These are phyloP conservation scores for Drosophila bipectinata DNA, from an alignment of 1,140 invertebrate species.

Conservation along the genomic window DNA sequence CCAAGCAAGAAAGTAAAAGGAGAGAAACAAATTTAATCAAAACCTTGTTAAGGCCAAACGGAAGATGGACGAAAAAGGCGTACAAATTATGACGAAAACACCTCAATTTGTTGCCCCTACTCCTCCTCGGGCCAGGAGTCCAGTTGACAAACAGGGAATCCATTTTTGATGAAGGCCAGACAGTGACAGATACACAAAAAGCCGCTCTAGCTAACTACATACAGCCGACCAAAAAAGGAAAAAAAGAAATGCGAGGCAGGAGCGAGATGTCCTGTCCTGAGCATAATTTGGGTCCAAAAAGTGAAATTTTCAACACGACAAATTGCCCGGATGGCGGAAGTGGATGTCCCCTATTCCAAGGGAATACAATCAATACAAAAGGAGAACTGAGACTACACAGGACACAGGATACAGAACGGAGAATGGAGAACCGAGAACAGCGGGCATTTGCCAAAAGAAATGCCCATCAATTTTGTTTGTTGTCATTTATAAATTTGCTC, in stretches of 20 bases:
- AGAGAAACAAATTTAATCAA: slow-evolving; percentile 69
- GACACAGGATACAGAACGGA: not conserved
- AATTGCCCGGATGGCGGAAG: slow-evolving; percentile 22
- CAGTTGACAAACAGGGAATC: slow-evolving; percentile 36
- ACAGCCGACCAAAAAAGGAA: not conserved
- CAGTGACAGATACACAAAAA: slow-evolving; percentile 13
- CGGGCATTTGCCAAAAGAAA: slow-evolving; percentile 4
- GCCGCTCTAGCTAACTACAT: not conserved
- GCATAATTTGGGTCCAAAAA: slow-evolving; percentile 38
- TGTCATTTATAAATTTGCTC: slow-evolving; percentile 78
- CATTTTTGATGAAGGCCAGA: slow-evolving; percentile 40
- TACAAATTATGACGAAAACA: slow-evolving; percentile 41
- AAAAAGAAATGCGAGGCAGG: not conserved
- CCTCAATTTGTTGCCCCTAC: slow-evolving; percentile 34
- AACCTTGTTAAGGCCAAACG: slow-evolving; percentile 52
- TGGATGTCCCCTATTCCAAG: slow-evolving; percentile 3
- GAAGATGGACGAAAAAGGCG: slow-evolving; percentile 4
- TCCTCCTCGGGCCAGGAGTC: not conserved
- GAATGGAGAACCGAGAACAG: not conserved
- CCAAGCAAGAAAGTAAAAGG: not conserved
- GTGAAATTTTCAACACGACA: slow-evolving; percentile 42
- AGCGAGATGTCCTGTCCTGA: slow-evolving; percentile 22
- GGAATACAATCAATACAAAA: not conserved
- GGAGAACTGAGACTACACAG: not conserved
- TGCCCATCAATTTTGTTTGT: slow-evolving; percentile 60